Base-by-base conservation (phyloP, 1,140 invertebrate species). In the Ptiloglossa arizonensis region DNA sequence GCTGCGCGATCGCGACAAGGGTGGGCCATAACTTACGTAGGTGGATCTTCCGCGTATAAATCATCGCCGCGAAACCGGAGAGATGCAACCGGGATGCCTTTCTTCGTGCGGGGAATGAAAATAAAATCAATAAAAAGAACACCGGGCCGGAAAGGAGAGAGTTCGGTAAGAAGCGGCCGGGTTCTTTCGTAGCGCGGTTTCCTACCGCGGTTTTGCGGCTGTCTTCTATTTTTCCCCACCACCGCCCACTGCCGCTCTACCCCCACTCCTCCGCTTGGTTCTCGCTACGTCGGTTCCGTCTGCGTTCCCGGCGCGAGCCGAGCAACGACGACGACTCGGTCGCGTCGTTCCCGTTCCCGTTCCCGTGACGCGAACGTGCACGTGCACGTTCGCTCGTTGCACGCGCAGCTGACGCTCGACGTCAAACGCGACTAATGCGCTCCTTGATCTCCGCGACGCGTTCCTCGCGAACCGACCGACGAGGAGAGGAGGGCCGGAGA, bases 371-470 rank as follows among this genome's bases (percentile, higher is more conserved):
- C 62, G 35, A 81, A 54, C 62, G 44, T 80, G 86, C 89, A 87
- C 86, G 83, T 29, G 69, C 29, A 15, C n/a, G n/a, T n/a, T n/a
- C n/a, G 24, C 35, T 1, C 84, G 5, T 9, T 41, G 87, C 84
- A 85, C 75, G 72, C 85, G 88, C 89, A 90, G 89, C 89, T 91
- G 90, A 90, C 87, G 88, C 86, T 85, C 85, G 80, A 88, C 83
- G 90, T 91, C 90, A 91, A 90, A 91, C 83, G 88, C 90, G 88
- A 89, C 88, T 89, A 91, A 89, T 89, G 89, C 86, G 84, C 86
- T 86, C 83, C 89, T 90, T 90, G 88, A 90, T 90, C 89, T 89
- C n/a, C 72, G 80, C 59, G 63, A 62, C 56, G 70, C 70, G 52
- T 72, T 72, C 57, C 41, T 69, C 50, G 41, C 50, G 71, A 38